These are phyloP conservation scores for Microtus richardsoni DNA, from an alignment of 2,113 vertebrate species.

Conservation along the genomic window DNA sequence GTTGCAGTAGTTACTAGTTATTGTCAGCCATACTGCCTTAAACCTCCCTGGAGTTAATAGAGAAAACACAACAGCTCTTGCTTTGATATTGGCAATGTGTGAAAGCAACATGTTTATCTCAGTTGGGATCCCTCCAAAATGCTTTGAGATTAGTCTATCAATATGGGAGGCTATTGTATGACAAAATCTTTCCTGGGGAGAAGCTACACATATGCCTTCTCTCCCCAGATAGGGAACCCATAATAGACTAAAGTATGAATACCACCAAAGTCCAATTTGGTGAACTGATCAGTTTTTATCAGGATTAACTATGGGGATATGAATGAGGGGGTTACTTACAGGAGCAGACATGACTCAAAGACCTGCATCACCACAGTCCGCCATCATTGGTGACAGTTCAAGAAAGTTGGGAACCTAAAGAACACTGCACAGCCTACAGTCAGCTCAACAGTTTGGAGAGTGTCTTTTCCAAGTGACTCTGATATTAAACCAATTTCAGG, in stretches of 20 bases:
- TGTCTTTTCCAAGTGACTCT: neutral
- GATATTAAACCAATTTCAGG: neutral
- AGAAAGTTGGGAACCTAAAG: neutral
- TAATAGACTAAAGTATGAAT: neutral
- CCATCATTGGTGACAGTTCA: neutral
- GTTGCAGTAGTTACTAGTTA: neutral
- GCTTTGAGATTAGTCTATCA: neutral
- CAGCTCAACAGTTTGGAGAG: neutral
- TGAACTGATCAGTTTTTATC: neutral
- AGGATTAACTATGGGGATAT: too few species aligned
- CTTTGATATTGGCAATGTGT: neutral
- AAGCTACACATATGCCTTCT: neutral
- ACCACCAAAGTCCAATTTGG: neutral
- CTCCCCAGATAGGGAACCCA: neutral
- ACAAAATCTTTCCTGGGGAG: neutral
- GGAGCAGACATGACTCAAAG: neutral
- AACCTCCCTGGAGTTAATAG: neutral
- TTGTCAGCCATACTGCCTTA: neutral
- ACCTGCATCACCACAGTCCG: neutral
- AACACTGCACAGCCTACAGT: neutral
- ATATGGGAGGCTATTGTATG: neutral
- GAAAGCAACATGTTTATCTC: conserved; percentile 16
- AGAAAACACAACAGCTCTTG: neutral
- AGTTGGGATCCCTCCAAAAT: neutral
- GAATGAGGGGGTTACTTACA: neutral